phyloP scores from a whole-genome alignment of 2,888 invertebrate species.

The Xylota sylvarum region DNA sequence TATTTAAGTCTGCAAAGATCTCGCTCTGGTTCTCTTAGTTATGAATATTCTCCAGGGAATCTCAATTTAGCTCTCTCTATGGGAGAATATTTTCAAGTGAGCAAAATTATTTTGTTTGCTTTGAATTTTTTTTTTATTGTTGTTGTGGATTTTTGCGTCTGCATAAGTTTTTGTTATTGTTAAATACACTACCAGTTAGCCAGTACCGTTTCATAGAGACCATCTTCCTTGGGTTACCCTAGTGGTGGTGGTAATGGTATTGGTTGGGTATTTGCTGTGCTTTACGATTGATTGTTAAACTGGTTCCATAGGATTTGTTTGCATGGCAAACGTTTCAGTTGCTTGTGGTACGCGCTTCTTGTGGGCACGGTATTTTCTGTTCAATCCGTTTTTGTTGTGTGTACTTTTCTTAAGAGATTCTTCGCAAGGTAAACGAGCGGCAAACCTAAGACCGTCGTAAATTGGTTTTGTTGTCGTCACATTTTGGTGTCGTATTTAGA shows the following conservation, averaged over 20 bases:
- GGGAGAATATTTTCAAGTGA: conserved; percentile 23
- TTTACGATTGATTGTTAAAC: conserved; percentile 77
- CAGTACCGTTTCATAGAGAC: conserved; percentile 76
- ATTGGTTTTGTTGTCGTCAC: conserved; percentile 64
- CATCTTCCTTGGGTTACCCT: conserved; percentile 69
- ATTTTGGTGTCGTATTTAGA: conserved; percentile 59
- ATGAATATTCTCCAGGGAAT: conserved; percentile 2
- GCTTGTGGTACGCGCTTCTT: conserved; percentile 79
- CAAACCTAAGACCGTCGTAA: conserved; percentile 64
- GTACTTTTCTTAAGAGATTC: conserved; percentile 75
- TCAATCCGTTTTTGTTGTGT: conserved; percentile 71
- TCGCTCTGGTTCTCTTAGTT: conserved; percentile 34
- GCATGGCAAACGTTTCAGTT: conserved; percentile 78
- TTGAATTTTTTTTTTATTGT: conserved; percentile 34
- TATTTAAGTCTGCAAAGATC: conserved; percentile 62
- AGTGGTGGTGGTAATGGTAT: conserved; percentile 71
- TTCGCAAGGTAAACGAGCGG: conserved; percentile 75
- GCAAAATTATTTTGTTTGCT: conserved; percentile 51
- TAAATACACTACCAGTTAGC: conserved; percentile 72
- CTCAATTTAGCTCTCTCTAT: conserved; percentile 3
- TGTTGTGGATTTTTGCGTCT: conserved; percentile 73
- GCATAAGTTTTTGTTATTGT: conserved; percentile 73
- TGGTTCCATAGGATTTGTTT: conserved; percentile 77
- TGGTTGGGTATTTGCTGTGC: conserved; percentile 76
- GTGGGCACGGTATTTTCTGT: conserved; percentile 78